Base-by-base conservation (phyloP, 1,140 invertebrate species). In the Sitophilus oryzae region DNA sequence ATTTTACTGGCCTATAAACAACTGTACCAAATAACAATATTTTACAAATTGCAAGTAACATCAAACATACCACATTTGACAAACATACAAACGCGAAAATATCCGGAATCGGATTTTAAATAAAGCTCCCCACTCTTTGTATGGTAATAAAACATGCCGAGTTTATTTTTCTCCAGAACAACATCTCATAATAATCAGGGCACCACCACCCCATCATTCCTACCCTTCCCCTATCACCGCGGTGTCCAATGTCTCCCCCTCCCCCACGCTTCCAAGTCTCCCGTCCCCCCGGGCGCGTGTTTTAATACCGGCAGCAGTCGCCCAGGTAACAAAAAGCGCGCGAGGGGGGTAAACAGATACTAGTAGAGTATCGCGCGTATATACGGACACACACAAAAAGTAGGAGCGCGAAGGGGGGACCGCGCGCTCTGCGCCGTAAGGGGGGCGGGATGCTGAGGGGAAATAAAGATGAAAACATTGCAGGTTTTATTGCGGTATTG, bases 401-500 rank as follows among this genome's bases (percentile, higher is more conserved):
- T 40, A 45, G 2, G n/a, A n/a, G n/a, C n/a, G n/a, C n/a, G n/a
- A n/a, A n/a, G n/a, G n/a, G n/a, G n/a, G n/a, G n/a, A n/a, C n/a
- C n/a, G n/a, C n/a, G n/a, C n/a, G n/a, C n/a, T n/a, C n/a, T n/a
- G n/a, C n/a, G n/a, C n/a, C n/a, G n/a, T n/a, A n/a, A n/a, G n/a
- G 43, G 46, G 40, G 60, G 57, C 59, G 61, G 66, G 66, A 64
- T 61, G 65, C 63, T 64, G 61, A 63, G 54, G 58, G 56, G 59
- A 66, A 71, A 69, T 70, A 70, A 70, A 70, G 68, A 71, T 70
- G 70, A 72, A 72, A 72, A 72, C 70, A 72, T 71, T 72, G 69
- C 70, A 72, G 70, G 65, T 71, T 71, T 72, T 72, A 72, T 72
- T 72, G 69, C 70, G 70, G 68, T 72, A 72, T 72, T 72, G 70